Percentiles rank a stretch among this genome's conserved stretches.
These are phyloP conservation scores for Sclerodermus sp. DNA, from an alignment of 2,888 invertebrate genomes.

Conservation along the genomic window DNA sequence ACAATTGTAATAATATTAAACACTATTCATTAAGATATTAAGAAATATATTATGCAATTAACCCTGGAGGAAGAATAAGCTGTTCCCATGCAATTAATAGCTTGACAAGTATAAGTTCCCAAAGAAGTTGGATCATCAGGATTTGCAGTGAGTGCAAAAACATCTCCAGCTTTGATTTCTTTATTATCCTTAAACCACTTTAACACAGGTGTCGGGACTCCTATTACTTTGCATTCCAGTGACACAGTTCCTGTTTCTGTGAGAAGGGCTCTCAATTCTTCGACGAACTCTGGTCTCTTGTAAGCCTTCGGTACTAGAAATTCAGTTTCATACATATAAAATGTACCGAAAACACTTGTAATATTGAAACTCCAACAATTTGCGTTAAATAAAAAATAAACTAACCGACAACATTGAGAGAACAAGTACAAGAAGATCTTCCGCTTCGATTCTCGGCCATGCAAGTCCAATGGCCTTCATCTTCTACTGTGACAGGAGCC, in stretches of 20 bases:
- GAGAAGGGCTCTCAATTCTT: constrained; percentile 78
- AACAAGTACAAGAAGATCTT: constrained; percentile 74
- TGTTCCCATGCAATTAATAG: constrained; percentile 85
- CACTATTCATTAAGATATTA: background rate
- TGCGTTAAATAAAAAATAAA: background rate
- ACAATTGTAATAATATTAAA: background rate
- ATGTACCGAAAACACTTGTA: no score
- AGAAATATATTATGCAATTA: constrained; percentile 2
- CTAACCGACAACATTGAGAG: constrained; percentile 76
- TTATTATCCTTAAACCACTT: constrained; percentile 82
- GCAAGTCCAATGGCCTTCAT: constrained; percentile 84
- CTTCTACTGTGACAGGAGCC: constrained; percentile 78
- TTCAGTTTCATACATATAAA: constrained; percentile 1
- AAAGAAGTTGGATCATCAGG: constrained; percentile 83
- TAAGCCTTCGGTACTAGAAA: constrained; percentile 81
- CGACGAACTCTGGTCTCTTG: constrained; percentile 84
- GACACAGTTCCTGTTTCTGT: constrained; percentile 89
- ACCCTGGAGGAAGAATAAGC: constrained; percentile 78
- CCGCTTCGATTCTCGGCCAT: constrained; percentile 78
- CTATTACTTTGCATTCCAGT: constrained; percentile 87
- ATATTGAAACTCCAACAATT: no score
- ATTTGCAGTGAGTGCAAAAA: constrained; percentile 83
- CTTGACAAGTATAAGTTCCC: constrained; percentile 86
- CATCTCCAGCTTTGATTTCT: constrained; percentile 87
- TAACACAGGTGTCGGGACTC: constrained; percentile 81